A percentile compares a stretch with the other conserved stretches of the same genome.
Conservation (phyloP, 37 sponge, comb jelly and placozoan species). For the Oscarella lobularis region DNA sequence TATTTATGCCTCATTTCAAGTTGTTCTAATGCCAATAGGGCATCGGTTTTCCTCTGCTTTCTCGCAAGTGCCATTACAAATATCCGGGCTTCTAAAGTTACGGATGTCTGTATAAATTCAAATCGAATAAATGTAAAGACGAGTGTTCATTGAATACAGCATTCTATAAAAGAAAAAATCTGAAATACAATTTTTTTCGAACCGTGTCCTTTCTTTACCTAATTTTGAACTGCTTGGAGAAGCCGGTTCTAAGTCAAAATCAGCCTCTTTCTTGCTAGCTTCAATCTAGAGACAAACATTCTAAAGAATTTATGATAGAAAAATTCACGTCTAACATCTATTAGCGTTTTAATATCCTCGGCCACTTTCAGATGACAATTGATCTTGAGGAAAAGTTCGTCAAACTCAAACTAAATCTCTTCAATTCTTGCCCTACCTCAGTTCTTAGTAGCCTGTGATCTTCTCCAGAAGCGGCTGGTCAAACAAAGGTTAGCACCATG, state of each 20-base stretch:
- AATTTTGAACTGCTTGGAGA: too few species aligned
- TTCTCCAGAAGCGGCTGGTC: neutral
- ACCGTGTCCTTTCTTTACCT: too few species aligned
- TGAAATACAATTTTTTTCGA: too few species aligned
- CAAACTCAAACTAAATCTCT: neutral
- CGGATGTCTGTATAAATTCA: too few species aligned
- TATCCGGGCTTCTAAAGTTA: too few species aligned
- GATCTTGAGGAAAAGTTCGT: too few species aligned
- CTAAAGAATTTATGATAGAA: neutral
- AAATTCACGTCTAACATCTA: too few species aligned
- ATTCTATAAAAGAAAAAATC: too few species aligned
- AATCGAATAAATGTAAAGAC: too few species aligned
- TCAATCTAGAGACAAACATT: neutral
- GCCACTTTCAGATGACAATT: neutral
- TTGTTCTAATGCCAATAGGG: neutral
- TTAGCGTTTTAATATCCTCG: neutral
- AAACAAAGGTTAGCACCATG: neutral
- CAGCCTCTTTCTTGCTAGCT: neutral
- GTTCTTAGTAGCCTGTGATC: neutral
- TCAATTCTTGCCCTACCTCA: neutral
- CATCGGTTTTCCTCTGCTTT: slow-evolving; percentile 2
- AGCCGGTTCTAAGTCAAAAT: too few species aligned
- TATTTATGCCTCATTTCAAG: neutral
- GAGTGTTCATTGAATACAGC: too few species aligned
- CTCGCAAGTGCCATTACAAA: too few species aligned